Evolutionary conservation across 2,797 vertebrate genomes (phyloP), one percentile per base, ranked within the genome.

Genomic region (Simalia tracyae): DNA sequence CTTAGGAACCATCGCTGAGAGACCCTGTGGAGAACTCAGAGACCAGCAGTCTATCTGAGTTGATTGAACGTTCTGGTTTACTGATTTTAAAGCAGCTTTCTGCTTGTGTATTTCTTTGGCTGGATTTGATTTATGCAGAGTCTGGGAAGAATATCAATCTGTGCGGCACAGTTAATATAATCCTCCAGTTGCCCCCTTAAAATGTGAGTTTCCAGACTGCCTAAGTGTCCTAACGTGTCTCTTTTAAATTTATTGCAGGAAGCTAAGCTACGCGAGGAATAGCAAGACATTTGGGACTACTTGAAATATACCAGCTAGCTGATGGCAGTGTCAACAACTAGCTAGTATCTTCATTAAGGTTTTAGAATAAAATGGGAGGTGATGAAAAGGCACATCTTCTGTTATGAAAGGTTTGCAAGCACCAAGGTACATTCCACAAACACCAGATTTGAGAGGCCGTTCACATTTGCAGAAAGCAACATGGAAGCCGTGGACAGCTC

Each of bases 361-460:
- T 91, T 68, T 90, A 91, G 63, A 93, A 94, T 94, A 93, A 92
- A 93, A 4, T 59, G 26, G 50, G 57, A 5, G 46, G 57, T 5
- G 5, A 2, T 54, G 63, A 92, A 90, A 56, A 19, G 50, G 46
- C 11, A 2, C 7, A 19, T 54, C 24, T 42, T n/a, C 60, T 86
- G 50, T 86, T 42, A 26, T 17, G 42, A 68, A 86, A 61, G 4
- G 12, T 66, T n/a, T 9, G 14, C 42, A 28, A 64, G n/a, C 24
- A 28, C 22, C 15, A 31, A 66, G 42, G 17, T 57, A 8, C 10
- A 2, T 42, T 72, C 7, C 14, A 19, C 28, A 57, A 10, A 26
- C 36, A 28, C 3, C 3, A 81, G 3, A 54, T 54, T 8, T 54
- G 60, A 19, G 66, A 22, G 42, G 31, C 59, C 64, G 84, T 42